Percentiles rank a stretch among this genome's conserved stretches.
Evolutionary conservation across 2,888 invertebrate genomes (phyloP).

Genomic region (Tachina lurida): DNA sequence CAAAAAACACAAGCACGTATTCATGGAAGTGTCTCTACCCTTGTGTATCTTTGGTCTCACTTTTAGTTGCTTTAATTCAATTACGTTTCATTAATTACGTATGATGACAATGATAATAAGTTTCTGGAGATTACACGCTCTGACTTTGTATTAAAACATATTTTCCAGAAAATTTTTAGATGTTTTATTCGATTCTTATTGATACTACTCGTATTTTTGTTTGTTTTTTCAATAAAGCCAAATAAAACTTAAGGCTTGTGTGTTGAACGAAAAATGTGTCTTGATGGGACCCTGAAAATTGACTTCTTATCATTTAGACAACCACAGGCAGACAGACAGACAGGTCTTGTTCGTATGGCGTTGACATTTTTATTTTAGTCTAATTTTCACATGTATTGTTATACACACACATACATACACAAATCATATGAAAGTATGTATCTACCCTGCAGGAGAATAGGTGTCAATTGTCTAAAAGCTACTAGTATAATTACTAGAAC

Average conservation of each 20-base stretch:
- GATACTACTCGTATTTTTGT: not conserved
- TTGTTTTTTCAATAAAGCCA: not conserved
- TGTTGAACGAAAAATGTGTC: not conserved
- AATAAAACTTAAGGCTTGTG: not conserved
- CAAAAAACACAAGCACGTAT: not conserved
- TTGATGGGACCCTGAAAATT: slow-evolving; percentile 22
- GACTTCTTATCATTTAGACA: slow-evolving; percentile 3
- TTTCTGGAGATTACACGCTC: slow-evolving; percentile 49
- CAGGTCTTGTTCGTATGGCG: not conserved
- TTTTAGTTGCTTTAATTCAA: slow-evolving; percentile 67
- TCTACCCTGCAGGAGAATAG: no score
- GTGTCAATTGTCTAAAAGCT: no score
- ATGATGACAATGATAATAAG: slow-evolving; percentile 53
- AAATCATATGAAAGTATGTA: not conserved
- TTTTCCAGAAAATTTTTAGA: not conserved
- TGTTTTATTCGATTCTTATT: not conserved
- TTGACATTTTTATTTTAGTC: slow-evolving; percentile 28
- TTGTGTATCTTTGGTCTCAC: not conserved
- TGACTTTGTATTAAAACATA: slow-evolving; percentile 10
- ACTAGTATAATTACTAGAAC: no score
- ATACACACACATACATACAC: no score
- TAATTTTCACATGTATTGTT: no score
- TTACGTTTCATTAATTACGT: slow-evolving; percentile 69
- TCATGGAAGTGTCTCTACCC: not conserved
- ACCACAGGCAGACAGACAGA: not conserved